phyloP scores from a whole-genome alignment of 64 coral and sea anemone species.

The Montipora capricornis region DNA sequence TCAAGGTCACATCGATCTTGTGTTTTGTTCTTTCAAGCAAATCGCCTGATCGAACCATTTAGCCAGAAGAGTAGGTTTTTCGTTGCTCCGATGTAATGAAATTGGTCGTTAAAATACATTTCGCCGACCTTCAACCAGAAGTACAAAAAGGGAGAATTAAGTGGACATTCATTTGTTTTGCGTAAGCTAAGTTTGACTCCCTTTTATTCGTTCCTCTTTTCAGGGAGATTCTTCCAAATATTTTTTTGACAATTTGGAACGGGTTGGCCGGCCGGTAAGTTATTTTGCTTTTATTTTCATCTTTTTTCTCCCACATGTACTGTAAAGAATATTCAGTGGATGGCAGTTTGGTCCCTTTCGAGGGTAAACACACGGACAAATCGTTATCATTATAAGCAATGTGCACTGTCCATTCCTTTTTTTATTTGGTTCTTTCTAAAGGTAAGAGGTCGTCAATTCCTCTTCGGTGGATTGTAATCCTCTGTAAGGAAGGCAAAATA shows the following conservation, averaged over 20 bases:
- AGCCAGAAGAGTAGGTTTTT: background rate
- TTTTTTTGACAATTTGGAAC: slow-evolving; percentile 97
- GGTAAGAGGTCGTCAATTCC: background rate
- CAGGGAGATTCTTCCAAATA: slow-evolving; percentile 99
- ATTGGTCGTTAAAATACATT: background rate
- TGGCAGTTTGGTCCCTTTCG: background rate
- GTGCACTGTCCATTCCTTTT: background rate
- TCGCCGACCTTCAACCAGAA: background rate
- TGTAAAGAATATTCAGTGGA: slow-evolving; percentile 26
- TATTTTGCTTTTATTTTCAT: background rate
- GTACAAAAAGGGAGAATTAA: background rate
- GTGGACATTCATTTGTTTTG: slow-evolving; percentile 13
- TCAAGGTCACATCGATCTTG: slow-evolving; percentile 26
- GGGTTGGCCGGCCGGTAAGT: slow-evolving; percentile 96
- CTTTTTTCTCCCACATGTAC: too few species aligned
- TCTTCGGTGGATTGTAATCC: too few species aligned
- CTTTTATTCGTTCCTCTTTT: slow-evolving; percentile 52
- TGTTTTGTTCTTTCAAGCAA: background rate
- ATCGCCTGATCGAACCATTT: background rate
- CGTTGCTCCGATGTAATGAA: background rate
- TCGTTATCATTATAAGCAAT: background rate
- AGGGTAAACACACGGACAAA: slow-evolving; percentile 27
- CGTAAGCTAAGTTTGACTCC: background rate
- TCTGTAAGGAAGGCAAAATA: too few species aligned
- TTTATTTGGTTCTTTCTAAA: background rate